Evolutionary conservation across 2,797 vertebrate genomes (phyloP), one percentile per base, ranked within the genome.

Genomic region (Muscicapa comitata): DNA sequence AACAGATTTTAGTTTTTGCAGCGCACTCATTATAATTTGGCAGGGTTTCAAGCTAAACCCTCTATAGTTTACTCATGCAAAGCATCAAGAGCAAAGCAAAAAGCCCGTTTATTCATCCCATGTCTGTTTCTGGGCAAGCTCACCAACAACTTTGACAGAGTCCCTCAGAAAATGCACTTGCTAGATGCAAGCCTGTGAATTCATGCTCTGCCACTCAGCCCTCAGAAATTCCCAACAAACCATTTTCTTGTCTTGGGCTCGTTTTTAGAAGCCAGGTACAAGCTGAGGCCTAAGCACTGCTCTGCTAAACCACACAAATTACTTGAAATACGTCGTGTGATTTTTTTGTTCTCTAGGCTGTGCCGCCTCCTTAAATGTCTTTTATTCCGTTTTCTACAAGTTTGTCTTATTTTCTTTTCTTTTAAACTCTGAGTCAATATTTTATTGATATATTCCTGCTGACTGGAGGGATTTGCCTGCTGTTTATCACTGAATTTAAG

Each of bases 401-500:
- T 85, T 93, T 0, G 1, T 37, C 81, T 82, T 84, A 81, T 83
- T 91, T 96, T 93, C 74, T 91, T 82, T 86, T 73, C 93, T 93
- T 94, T 82, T 54, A 78, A 87, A 94, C 37, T 72, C 84, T 31
- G 42, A 93, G 62, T 94, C 88, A 94, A 86, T 92, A 96, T 96
- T 97, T 93, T 95, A 92, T 91, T 92, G 90, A 88, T 95, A 79
- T 77, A 87, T 58, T 73, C 47, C 78, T 77, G 88, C 70, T 88
- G 93, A 96, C 83, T 93, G 91, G 77, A 94, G 94, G 88, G 81
- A 82, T 91, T 95, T 80, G 77, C 61, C 91, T 88, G 95, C 91
- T 96, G 85, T 78, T 79, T 94, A 86, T 97, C 93, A 88, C 77
- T 72, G 72, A 93, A 82, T 95, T 96, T 77, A 93, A 90, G 62